These are phyloP conservation scores for Eupithecia insigniata DNA, from an alignment of 2,888 invertebrate species.

Conservation along the genomic window DNA sequence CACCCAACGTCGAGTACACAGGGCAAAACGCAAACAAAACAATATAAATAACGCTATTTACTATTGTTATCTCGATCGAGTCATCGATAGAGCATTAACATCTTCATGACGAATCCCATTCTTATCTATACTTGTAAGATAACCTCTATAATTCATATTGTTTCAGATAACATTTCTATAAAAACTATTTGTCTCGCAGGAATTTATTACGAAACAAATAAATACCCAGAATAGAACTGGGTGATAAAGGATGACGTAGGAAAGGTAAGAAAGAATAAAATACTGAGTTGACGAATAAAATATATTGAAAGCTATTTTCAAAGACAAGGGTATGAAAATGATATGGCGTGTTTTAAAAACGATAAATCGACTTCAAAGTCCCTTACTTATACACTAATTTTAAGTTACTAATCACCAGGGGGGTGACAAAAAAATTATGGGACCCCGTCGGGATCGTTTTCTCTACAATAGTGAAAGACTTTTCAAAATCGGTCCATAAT, in stretches of 20 bases:
- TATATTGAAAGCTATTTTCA: neutral
- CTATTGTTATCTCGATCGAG: slow-evolving; percentile 21
- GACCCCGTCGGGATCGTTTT: too few species aligned
- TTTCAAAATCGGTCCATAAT: too few species aligned
- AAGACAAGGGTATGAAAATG: neutral
- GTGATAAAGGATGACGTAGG: neutral
- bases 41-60: slow-evolving; percentile 15
- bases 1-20: neutral
- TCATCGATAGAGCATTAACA: slow-evolving; percentile 17
- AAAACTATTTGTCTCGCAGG: neutral
- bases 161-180: neutral
- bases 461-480: too few species aligned
- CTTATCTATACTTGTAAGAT: slow-evolving; percentile 15
- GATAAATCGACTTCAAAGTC: too few species aligned
- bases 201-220: neutral
- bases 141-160: neutral
- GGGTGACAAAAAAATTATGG: too few species aligned
- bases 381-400: too few species aligned
- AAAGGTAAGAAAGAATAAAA: neutral
- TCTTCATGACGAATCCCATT: slow-evolving; percentile 19
- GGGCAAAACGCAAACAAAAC: slow-evolving; percentile 4
- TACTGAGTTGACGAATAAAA: neutral
- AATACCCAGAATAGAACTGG: neutral
- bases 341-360: too few species aligned
- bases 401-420: too few species aligned